phyloP scores from a whole-genome alignment of 2,797 vertebrate genomes.

The Poecilia gillii region DNA sequence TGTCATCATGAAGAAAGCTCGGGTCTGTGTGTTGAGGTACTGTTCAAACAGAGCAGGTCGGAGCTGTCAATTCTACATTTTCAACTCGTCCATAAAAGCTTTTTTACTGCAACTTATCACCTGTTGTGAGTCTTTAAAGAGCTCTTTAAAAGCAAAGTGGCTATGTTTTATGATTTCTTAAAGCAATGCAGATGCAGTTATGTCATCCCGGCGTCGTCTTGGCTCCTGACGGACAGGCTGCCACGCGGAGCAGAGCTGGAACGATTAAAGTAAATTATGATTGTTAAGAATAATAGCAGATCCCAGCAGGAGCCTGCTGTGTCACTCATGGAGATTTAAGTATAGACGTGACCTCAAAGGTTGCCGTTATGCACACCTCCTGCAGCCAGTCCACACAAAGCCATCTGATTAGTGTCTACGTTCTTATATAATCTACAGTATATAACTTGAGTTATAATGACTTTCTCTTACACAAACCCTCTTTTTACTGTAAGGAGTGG shows the following conservation, averaged over 20 bases:
- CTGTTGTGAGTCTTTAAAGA: slow-evolving; percentile 16
- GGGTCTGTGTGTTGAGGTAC: slow-evolving; percentile 18
- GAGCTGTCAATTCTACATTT: not conserved
- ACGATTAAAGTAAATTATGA: slow-evolving; percentile 63
- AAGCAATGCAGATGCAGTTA: slow-evolving; percentile 35
- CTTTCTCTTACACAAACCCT: slow-evolving; percentile 10
- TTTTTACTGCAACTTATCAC: slow-evolving; percentile 17
- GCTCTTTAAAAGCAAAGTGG: slow-evolving; percentile 27
- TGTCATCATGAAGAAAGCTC: slow-evolving; percentile 35
- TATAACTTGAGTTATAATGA: slow-evolving; percentile 17
- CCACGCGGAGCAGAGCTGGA: slow-evolving; percentile 40
- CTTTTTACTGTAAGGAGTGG: slow-evolving; percentile 9
- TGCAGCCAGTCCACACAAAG: slow-evolving; percentile 53
- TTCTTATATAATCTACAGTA: slow-evolving; percentile 41
- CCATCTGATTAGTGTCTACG: slow-evolving; percentile 48
- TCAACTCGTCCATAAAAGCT: not conserved
- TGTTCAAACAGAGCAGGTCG: slow-evolving; percentile 13
- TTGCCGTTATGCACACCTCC: slow-evolving; percentile 28
- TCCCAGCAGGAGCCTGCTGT: slow-evolving; percentile 53
- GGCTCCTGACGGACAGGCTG: slow-evolving; percentile 46
- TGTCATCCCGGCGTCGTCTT: slow-evolving; percentile 12
- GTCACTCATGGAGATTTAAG: slow-evolving; percentile 54
- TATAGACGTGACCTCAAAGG: slow-evolving; percentile 35
- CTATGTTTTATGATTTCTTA: slow-evolving; percentile 39
- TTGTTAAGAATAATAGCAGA: slow-evolving; percentile 64